A percentile compares a stretch with the other conserved stretches of the same genome.
phyloP scores from a whole-genome alignment of 2,797 vertebrate genomes.

The Rhynchonycteris naso region DNA sequence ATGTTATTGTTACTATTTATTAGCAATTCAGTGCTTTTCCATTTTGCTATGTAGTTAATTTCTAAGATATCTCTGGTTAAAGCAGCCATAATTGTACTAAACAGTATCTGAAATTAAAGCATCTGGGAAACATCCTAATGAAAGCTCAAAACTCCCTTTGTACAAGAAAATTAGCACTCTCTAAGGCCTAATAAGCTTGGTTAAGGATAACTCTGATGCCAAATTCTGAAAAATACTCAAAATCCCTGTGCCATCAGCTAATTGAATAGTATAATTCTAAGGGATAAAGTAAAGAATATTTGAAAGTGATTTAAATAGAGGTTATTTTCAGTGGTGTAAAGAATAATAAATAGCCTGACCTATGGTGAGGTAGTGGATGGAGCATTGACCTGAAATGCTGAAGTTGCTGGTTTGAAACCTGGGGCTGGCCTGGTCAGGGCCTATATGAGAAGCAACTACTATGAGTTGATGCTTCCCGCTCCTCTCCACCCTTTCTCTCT shows the following conservation, averaged over 20 bases:
- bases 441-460: too few species aligned
- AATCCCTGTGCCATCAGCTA: conserved; percentile 62
- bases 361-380: too few species aligned
- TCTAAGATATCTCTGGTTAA: conserved; percentile 70
- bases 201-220: conserved; percentile 65
- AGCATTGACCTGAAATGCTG: too few species aligned
- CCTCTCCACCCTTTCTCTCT: too few species aligned
- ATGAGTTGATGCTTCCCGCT: too few species aligned
- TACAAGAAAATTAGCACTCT: conserved; percentile 75
- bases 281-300: conserved; percentile 7
- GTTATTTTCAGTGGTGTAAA: conserved; percentile 59
- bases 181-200: conserved; percentile 68
- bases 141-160: conserved; percentile 74
- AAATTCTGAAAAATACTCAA: conserved; percentile 72
- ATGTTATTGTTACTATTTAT: conserved; percentile 55
- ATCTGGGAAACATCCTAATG: conserved; percentile 77
- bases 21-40: conserved; percentile 66
- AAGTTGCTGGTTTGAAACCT: too few species aligned
- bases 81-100: conserved; percentile 74
- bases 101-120: conserved; percentile 77
- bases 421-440: too few species aligned
- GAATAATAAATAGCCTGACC: conserved; percentile 34
- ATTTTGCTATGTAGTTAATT: conserved; percentile 71
- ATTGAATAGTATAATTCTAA: conserved; percentile 43
- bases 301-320: conserved; percentile 67